These are phyloP conservation scores for Drosophila trapezifrons DNA, from an alignment of 1,140 invertebrate genomes.

Conservation along the genomic window DNA sequence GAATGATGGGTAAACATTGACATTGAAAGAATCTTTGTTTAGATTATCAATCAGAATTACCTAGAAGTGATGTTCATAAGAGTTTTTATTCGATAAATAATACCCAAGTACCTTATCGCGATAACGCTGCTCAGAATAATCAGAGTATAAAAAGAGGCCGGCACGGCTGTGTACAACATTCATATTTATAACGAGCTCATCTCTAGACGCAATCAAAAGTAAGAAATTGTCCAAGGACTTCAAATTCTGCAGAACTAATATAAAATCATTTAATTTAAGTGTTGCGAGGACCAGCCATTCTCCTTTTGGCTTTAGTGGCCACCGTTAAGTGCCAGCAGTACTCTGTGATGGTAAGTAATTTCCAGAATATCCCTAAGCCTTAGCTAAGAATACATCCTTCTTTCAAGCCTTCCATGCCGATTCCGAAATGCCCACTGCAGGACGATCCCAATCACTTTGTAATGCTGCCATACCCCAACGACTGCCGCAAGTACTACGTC, in stretches of 20 bases:
- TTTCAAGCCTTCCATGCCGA: background rate
- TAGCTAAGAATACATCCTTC: background rate
- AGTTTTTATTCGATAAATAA: constrained; percentile 15
- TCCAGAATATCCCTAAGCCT: no score
- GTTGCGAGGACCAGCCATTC: background rate
- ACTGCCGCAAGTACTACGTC: constrained; percentile 62
- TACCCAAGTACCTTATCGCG: background rate
- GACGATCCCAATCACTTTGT: constrained; percentile 58
- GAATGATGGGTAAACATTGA: background rate
- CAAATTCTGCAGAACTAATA: background rate
- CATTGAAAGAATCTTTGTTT: background rate
- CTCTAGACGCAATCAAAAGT: constrained; percentile 19
- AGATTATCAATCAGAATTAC: constrained; percentile 1
- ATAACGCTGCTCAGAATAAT: background rate
- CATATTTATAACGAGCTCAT: constrained; percentile 3
- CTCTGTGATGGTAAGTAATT: background rate
- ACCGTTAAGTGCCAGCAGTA: background rate
- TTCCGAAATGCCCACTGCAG: constrained; percentile 35
- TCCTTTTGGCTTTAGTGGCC: constrained; percentile 9
- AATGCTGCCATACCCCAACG: constrained; percentile 39
- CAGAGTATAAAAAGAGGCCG: constrained; percentile 32
- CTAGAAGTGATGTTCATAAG: background rate
- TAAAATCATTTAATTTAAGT: constrained; percentile 7
- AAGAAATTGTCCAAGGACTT: background rate
- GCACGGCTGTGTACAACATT: background rate